Evolutionary conservation across 2,113 vertebrate genomes (phyloP), one percentile per base, ranked within the genome.

Genomic region (Oncorhynchus keta): DNA sequence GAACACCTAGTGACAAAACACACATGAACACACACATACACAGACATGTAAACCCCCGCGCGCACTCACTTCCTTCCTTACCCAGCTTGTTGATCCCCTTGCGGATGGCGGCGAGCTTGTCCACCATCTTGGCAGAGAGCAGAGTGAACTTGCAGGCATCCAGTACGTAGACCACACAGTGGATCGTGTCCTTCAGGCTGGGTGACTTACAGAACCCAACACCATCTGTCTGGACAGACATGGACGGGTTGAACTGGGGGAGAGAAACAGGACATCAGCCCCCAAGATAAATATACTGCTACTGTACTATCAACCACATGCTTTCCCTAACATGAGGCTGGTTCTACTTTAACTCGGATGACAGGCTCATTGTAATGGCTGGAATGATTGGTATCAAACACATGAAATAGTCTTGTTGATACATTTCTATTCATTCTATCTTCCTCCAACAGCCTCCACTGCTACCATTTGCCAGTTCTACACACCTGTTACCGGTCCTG

Each of bases 401-500:
- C 11, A 51, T 51, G 49, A 51, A 51, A 51, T 16, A 14, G 0
- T 51, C 12, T 16, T 3, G 12, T 51, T 51, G 39, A 39, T 39
- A 39, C 39, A 39, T 39, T 39, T 39, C 39, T 51, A 16, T 16
- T 16, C 49, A 51, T 51, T 16, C 49, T 51, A 16, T 16, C 14
- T 51, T 51, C 49, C 14, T 51, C 4, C 11, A 51, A 11, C 49
- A 51, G 49, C 49, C 49, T 14, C 39, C 39, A 39, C 39, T 39
- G 39, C 39, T 39, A 39, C 39, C 39, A 9, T 39, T 39, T 39
- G 51, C 51, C 51, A 57, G 51, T 57, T 30, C 4, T n/a, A 28
- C 66, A 39, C 32, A 93, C 91, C 92, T 92, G 90, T 65, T 92
- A 93, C 24, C 73, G 75, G 80, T 94, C 90, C 66, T 76, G 79